Percentiles rank a stretch among this genome's conserved stretches.
phyloP scores from a whole-genome alignment of 2,888 invertebrate genomes.

The Himalopsyche anomala region DNA sequence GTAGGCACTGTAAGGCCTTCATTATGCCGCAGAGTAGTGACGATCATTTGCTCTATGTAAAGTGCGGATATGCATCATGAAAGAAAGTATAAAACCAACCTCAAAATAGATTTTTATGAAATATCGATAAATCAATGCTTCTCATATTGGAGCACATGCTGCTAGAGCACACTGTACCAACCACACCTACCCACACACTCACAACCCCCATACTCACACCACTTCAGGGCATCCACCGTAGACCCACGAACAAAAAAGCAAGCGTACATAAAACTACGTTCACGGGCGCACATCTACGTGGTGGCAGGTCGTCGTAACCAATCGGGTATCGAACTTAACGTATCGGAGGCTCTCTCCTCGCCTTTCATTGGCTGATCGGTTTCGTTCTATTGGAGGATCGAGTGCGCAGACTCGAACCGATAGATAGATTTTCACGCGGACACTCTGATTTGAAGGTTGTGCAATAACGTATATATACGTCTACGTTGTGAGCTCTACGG shows the following conservation, averaged over 20 bases:
- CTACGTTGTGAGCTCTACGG: conserved; percentile 62
- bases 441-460: conserved; percentile 44
- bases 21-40: too few relatives aligned
- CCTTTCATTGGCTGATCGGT: conserved; percentile 78
- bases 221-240: neutral
- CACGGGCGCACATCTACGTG: conserved; percentile 46
- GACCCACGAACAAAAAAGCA: conserved; percentile 47
- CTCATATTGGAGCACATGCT: neutral
- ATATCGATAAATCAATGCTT: too few relatives aligned
- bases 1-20: too few relatives aligned
- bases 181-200: conserved; percentile 30
- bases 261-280: conserved; percentile 41
- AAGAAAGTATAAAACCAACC: too few relatives aligned
- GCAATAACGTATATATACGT: conserved; percentile 32
- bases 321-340: conserved; percentile 66
- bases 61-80: too few relatives aligned
- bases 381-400: conserved; percentile 76
- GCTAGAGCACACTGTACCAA: neutral
- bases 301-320: conserved; percentile 60
- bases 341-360: conserved; percentile 66
- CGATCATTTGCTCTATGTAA: too few relatives aligned
- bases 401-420: conserved; percentile 80
- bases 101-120: too few relatives aligned
- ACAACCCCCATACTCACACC: conserved; percentile 46
- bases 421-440: conserved; percentile 66